Evolutionary conservation across 2,797 vertebrate genomes (phyloP).

Genomic region (Arrhamphus sclerolepis): DNA sequence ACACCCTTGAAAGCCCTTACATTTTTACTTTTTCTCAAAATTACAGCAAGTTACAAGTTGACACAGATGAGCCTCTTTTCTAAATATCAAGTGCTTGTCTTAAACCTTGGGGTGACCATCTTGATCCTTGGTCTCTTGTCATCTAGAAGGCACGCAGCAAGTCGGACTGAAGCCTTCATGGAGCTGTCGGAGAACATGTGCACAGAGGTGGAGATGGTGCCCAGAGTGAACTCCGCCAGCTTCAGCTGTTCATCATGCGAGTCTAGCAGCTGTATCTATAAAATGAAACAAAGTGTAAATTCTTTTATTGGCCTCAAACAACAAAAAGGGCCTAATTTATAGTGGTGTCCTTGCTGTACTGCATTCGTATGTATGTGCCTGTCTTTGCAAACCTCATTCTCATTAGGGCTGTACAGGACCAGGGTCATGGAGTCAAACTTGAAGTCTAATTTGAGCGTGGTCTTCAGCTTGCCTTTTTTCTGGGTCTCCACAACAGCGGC

Average conservation of each 20-base stretch:
- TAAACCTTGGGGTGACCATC: conserved; percentile 90
- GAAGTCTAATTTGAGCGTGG: conserved; percentile 89
- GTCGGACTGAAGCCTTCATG: conserved; percentile 87
- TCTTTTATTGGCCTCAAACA: background rate
- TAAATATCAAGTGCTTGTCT: background rate
- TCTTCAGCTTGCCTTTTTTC: conserved; percentile 84
- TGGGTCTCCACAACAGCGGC: conserved; percentile 92
- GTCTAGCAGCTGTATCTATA: conserved; percentile 80
- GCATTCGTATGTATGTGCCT: background rate
- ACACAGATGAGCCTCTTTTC: background rate
- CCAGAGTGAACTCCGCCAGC: conserved; percentile 93
- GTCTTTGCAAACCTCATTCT: conserved; percentile 77
- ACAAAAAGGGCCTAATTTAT: background rate
- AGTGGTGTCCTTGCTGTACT: background rate
- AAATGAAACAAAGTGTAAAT: conserved; percentile 9
- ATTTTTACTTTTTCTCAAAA: background rate
- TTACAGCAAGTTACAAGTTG: background rate
- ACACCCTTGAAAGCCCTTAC: background rate
- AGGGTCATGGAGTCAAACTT: conserved; percentile 93
- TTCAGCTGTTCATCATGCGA: conserved; percentile 85
- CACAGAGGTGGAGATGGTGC: conserved; percentile 88
- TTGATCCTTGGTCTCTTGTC: conserved; percentile 89
- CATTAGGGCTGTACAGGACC: conserved; percentile 84
- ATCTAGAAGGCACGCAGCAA: conserved; percentile 91
- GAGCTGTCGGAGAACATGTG: conserved; percentile 91